Evolutionary conservation across 1,140 invertebrate species (phyloP).

Genomic region (Aleiodes sp.): DNA sequence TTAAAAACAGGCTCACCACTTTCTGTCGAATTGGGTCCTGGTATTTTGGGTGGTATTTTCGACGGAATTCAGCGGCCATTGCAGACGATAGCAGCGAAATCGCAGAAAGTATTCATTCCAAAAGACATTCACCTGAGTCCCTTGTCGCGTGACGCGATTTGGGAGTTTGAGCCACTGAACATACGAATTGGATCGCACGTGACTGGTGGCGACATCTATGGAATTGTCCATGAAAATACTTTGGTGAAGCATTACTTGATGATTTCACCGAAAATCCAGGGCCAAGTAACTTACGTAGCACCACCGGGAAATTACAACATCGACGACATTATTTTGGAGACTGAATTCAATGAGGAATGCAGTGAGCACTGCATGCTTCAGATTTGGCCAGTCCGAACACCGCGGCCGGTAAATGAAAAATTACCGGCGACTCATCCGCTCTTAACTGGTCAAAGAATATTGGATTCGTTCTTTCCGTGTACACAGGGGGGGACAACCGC

Average conservation of each 20-base stretch:
- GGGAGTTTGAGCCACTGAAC: conserved; percentile 77
- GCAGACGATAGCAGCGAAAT: conserved; percentile 75
- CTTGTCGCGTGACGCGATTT: conserved; percentile 65
- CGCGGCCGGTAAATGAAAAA: conserved; percentile 79
- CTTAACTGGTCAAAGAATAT: conserved; percentile 80
- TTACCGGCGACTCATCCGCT: conserved; percentile 80
- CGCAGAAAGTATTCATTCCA: conserved; percentile 83
- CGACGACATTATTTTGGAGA: conserved; percentile 76
- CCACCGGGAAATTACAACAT: conserved; percentile 77
- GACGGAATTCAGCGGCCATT: conserved; percentile 88
- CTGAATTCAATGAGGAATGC: conserved; percentile 80
- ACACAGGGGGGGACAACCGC: conserved; percentile 87
- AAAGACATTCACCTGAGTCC: conserved; percentile 79
- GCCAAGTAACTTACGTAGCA: conserved; percentile 79
- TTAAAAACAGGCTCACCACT: conserved; percentile 82
- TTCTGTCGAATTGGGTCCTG: conserved; percentile 86
- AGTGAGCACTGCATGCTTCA: conserved; percentile 75
- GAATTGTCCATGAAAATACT: conserved; percentile 78
- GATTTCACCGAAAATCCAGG: conserved; percentile 74
- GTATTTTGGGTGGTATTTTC: conserved; percentile 77
- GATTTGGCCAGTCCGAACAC: conserved; percentile 77
- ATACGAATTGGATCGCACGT: conserved; percentile 74
- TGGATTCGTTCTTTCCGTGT: conserved; percentile 82
- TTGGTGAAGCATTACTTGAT: conserved; percentile 81
- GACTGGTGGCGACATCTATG: conserved; percentile 82